Evolutionary conservation across 2,888 invertebrate species (phyloP).

Genomic region (Hymenopus coronatus): DNA sequence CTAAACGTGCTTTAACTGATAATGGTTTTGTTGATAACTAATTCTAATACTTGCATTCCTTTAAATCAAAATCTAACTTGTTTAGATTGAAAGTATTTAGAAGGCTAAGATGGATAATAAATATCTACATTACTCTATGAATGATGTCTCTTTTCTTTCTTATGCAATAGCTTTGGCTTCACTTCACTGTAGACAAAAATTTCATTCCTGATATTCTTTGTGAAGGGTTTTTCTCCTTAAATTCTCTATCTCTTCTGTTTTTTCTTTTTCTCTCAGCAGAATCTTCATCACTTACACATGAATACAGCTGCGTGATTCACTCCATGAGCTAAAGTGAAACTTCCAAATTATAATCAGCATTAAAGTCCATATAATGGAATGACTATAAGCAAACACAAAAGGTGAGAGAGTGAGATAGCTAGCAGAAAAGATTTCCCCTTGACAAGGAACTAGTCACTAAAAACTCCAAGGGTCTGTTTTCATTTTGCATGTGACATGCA

Average conservation of each 20-base stretch:
- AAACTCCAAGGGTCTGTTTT: not conserved
- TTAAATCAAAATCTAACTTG: too few species aligned
- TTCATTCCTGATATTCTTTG: not conserved
- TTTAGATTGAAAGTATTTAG: not conserved
- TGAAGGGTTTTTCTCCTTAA: not conserved
- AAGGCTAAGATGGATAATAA: not conserved
- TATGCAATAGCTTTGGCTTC: not conserved
- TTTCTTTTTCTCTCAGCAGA: slow-evolving; percentile 29
- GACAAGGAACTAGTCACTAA: not conserved
- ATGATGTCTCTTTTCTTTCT: not conserved
- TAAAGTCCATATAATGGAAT: not conserved
- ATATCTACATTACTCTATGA: not conserved
- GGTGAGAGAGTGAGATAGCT: not conserved
- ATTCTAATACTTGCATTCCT: too few species aligned
- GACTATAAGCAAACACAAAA: not conserved
- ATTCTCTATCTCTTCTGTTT: slow-evolving; percentile 19
- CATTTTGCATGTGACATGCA: not conserved
- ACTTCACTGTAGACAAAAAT: not conserved
- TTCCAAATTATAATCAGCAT: not conserved
- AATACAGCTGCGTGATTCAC: slow-evolving; percentile 30
- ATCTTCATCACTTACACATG: slow-evolving; percentile 30
- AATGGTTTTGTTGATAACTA: too few species aligned
- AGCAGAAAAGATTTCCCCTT: not conserved
- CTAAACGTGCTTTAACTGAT: too few species aligned
- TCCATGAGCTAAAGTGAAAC: not conserved